Conservation (phyloP, 2,113 vertebrate species). For the rabbit (Oryctolagus cuniculus) region mOryCun1.1 NC_091440.1:12446001-12446500, state of each 20-base stretch:
- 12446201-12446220: constrained; percentile 14
- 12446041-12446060: not conserved
- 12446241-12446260: not conserved
- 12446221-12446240: constrained; percentile 5
- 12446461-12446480: no score
- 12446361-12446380: not conserved
- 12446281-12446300: not conserved
- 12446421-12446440: no score
- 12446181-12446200: not conserved
- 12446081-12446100: not conserved
- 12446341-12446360: not conserved
- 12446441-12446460: no score
- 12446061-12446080: constrained; percentile 28
- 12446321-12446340: not conserved
- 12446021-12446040: constrained; percentile 95
- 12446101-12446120: constrained; percentile 1
- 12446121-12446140: not conserved
- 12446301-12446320: constrained; percentile 42
- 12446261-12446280: not conserved
- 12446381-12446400: no score
- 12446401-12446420: no score
- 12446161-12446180: not conserved
- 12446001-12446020: constrained; percentile 95
- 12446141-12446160: not conserved
- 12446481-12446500: no score